phyloP scores from a whole-genome alignment of 2,113 vertebrate species.

The Syngnathus typhle region DNA sequence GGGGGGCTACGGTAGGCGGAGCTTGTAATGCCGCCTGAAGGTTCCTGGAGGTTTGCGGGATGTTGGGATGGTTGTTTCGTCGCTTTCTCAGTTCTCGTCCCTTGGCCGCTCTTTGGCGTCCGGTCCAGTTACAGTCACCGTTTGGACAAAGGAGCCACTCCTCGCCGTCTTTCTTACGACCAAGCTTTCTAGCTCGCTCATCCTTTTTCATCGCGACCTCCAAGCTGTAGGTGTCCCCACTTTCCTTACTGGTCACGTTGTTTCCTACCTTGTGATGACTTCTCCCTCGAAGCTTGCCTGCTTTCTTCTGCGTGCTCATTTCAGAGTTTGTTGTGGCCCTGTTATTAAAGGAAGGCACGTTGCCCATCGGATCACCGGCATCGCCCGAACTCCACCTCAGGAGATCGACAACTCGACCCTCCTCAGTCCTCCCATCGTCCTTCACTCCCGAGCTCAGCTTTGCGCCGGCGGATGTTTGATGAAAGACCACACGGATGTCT shows the following conservation, averaged over 20 bases:
- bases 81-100: conserved; percentile 68
- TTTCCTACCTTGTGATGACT: conserved; percentile 60
- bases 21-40: conserved; percentile 29
- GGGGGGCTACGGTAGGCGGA: conserved; percentile 10
- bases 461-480: conserved; percentile 34
- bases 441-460: conserved; percentile 39
- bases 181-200: conserved; percentile 41
- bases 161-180: conserved; percentile 52
- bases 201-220: conserved; percentile 46
- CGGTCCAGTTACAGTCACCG: conserved; percentile 60
- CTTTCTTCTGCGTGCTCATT: conserved; percentile 28
- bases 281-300: conserved; percentile 50
- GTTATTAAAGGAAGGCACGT: conserved; percentile 45
- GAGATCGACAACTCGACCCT: conserved; percentile 20
- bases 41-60: conserved; percentile 33
- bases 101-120: conserved; percentile 34
- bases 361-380: conserved; percentile 32
- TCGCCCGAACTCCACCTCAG: conserved; percentile 48
- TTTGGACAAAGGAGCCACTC: conserved; percentile 52
- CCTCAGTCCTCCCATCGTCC: conserved; percentile 19
- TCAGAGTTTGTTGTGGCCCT: conserved; percentile 46
- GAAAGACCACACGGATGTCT: conserved; percentile 74
- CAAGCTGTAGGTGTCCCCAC: conserved; percentile 21
- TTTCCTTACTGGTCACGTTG: conserved; percentile 69
- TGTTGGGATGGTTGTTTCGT: conserved; percentile 63